Base-by-base conservation (phyloP, 1,140 invertebrate species). In the Coelopa frigida region DNA sequence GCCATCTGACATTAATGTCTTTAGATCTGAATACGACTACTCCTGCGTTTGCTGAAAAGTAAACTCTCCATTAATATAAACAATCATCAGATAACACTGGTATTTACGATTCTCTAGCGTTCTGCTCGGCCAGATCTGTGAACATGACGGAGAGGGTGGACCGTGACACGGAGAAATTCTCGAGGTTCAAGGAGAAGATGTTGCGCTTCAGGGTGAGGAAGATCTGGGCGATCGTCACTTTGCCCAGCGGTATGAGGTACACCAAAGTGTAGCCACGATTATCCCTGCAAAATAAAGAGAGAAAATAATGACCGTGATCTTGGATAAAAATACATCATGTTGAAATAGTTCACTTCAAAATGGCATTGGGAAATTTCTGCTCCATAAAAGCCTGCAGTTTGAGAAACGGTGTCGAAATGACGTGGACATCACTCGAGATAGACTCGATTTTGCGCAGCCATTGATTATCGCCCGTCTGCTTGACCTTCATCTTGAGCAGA, bases 401-500 rank as follows among this genome's bases (percentile, higher is more conserved):
- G 4, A 52, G 35, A 12, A 48, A 51, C 6, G 57, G 59, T 5
- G 59, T 55, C 35, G 57, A n/a, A n/a, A 48, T 6, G 57, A 57
- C 23, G 61, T 50, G 21, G n/a, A n/a, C n/a, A n/a, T n/a, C n/a
- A n/a, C n/a, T n/a, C n/a, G n/a, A n/a, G n/a, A n/a, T n/a, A n/a
- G n/a, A n/a, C n/a, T n/a, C n/a, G n/a, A n/a, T n/a, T n/a, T n/a
- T n/a, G n/a, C n/a, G n/a, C n/a, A n/a, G n/a, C n/a, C n/a, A n/a
- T n/a, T n/a, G n/a, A n/a, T n/a, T 35, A 6, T 35, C 5, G 56
- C 43, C 31, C 60, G 61, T 5, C 54, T n/a, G 48, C 41, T 56
- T 61, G 15, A 61, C 59, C 3, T 49, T 46, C 12, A 61, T 49
- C 45, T 56, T 73, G 27, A 64, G 11, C 20, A 52, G 15, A 36